A percentile compares a stretch with the other conserved stretches of the same genome.
phyloP scores from a whole-genome alignment of 1,140 invertebrate species.

The silkworm (Bombyx mori) region ASM3026992v2 NC_085110.1:1013501-1014000 shows the following conservation, averaged over 20 bases:
- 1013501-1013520: too few relatives aligned
- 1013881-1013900: constrained; percentile 79
- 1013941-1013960: constrained; percentile 53
- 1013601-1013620: too few relatives aligned
- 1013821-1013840: constrained; percentile 86
- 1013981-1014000: constrained; percentile 19
- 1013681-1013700: too few relatives aligned
- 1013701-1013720: constrained; percentile 18
- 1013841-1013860: constrained; percentile 89
- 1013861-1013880: constrained; percentile 84
- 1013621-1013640: too few relatives aligned
- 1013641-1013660: too few relatives aligned
- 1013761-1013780: constrained; percentile 86
- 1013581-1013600: too few relatives aligned
- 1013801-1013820: constrained; percentile 90
- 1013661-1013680: too few relatives aligned
- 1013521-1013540: too few relatives aligned
- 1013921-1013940: constrained; percentile 62
- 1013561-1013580: too few relatives aligned
- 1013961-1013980: constrained; percentile 24
- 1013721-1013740: constrained; percentile 14
- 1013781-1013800: constrained; percentile 89
- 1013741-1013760: too few relatives aligned
- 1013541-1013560: too few relatives aligned
- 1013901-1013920: constrained; percentile 73